Evolutionary conservation across 2,888 invertebrate species (phyloP).

Genomic region (Nudaria mundana): DNA sequence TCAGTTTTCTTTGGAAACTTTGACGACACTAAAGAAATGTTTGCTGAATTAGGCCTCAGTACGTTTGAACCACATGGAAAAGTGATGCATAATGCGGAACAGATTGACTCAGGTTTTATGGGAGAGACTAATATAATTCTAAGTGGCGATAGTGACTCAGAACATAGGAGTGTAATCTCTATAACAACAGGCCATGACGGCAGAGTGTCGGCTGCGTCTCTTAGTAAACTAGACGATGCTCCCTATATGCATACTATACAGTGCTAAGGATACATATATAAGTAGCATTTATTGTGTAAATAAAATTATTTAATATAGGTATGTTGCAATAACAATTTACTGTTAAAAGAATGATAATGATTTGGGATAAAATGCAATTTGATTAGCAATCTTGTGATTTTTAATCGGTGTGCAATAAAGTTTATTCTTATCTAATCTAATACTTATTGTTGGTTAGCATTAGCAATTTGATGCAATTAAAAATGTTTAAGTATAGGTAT

Average conservation of each 20-base stretch:
- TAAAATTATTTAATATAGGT: too few relatives aligned
- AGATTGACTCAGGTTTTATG: constrained; percentile 72
- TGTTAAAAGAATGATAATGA: background rate
- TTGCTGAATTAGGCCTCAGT: constrained; percentile 59
- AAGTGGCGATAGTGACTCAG: constrained; percentile 75
- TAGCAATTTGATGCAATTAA: too few relatives aligned
- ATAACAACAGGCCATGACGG: constrained; percentile 67
- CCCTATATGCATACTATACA: constrained; percentile 65
- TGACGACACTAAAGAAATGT: constrained; percentile 68
- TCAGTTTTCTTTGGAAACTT: constrained; percentile 92
- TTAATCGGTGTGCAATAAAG: too few relatives aligned
- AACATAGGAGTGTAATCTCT: constrained; percentile 74
- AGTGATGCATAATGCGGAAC: constrained; percentile 49
- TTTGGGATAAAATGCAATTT: constrained; percentile 5
- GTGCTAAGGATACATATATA: constrained; percentile 44
- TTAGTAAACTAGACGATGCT: constrained; percentile 58
- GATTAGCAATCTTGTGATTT: too few relatives aligned
- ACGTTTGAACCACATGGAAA: constrained; percentile 51
- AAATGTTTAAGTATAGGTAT: too few relatives aligned
- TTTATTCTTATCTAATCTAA: too few relatives aligned
- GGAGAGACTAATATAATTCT: constrained; percentile 73
- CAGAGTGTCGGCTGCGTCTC: constrained; percentile 55
- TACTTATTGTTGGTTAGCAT: too few relatives aligned
- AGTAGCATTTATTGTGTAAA: constrained; percentile 3
- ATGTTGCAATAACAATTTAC: background rate